Conservation (phyloP, 2,113 vertebrate genomes). For the Saccopteryx leptura region DNA sequence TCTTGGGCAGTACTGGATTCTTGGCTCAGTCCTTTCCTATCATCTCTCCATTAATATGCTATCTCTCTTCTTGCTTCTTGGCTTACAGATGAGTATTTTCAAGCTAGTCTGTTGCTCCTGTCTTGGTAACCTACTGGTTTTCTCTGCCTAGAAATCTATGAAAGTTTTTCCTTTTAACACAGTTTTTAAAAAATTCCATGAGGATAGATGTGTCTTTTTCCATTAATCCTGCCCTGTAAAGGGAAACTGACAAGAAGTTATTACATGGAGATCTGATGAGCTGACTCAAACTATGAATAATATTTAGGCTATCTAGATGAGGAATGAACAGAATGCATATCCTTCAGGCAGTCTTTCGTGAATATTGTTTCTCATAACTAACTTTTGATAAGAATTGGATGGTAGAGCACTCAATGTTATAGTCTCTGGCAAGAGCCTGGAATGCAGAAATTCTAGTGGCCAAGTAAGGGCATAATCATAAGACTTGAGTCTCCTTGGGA, state of each 20-base stretch:
- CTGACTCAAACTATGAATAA: slow-evolving; percentile 32
- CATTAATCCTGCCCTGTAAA: not conserved
- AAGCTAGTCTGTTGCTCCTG: not conserved
- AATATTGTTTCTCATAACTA: slow-evolving; percentile 32
- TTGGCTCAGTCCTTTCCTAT: not conserved
- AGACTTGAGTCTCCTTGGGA: slow-evolving; percentile 15
- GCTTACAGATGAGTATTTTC: not conserved
- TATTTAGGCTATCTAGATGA: not conserved
- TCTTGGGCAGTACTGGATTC: not conserved
- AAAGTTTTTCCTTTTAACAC: not conserved
- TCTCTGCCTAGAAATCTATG: slow-evolving; percentile 1
- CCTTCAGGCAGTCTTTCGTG: slow-evolving; percentile 30
- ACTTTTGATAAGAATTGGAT: slow-evolving; percentile 50
- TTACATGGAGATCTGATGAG: not conserved
- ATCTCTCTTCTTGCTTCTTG: not conserved
- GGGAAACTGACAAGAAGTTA: slow-evolving; percentile 45
- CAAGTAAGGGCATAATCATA: slow-evolving; percentile 42
- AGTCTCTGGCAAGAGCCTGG: slow-evolving; percentile 20
- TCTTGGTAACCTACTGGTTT: not conserved
- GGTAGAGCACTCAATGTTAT: not conserved
- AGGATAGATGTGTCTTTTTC: not conserved
- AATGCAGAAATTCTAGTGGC: slow-evolving; percentile 49
- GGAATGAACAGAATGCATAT: slow-evolving; percentile 1
- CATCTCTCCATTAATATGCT: not conserved
- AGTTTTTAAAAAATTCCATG: not conserved